Conservation (phyloP, 2,888 invertebrate species). For the Aphodius sticticus region DNA sequence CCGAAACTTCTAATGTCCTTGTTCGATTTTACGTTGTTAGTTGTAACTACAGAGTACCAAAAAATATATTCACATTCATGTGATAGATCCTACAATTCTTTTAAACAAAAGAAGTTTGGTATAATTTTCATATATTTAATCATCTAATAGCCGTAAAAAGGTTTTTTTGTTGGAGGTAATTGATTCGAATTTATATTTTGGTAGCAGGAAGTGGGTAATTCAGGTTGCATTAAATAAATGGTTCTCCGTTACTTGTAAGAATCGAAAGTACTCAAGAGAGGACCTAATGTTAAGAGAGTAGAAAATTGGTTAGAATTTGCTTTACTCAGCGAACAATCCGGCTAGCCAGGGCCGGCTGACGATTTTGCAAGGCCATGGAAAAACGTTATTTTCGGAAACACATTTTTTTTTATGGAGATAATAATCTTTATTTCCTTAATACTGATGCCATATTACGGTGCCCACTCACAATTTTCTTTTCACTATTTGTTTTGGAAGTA, state of each 20-base stretch:
- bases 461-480: no score
- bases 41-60: no score
- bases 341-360: not conserved
- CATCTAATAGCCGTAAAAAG: not conserved
- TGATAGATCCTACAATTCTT: not conserved
- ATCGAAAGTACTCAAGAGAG: not conserved
- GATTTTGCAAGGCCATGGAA: not conserved
- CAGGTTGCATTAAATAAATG: not conserved
- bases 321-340: not conserved
- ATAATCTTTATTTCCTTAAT: no score
- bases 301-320: not conserved
- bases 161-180: not conserved
- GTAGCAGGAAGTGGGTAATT: not conserved
- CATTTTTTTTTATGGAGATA: no score
- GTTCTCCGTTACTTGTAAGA: not conserved
- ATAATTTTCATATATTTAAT: not conserved
- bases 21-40: no score
- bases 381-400: not conserved
- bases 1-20: not conserved
- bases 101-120: not conserved
- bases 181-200: slow-evolving; percentile 4
- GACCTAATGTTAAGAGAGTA: not conserved
- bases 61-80: no score
- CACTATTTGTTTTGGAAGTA: no score
- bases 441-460: no score